Evolutionary conservation across 2,888 invertebrate species (phyloP).

Genomic region (Listrodromus nycthemerus): DNA sequence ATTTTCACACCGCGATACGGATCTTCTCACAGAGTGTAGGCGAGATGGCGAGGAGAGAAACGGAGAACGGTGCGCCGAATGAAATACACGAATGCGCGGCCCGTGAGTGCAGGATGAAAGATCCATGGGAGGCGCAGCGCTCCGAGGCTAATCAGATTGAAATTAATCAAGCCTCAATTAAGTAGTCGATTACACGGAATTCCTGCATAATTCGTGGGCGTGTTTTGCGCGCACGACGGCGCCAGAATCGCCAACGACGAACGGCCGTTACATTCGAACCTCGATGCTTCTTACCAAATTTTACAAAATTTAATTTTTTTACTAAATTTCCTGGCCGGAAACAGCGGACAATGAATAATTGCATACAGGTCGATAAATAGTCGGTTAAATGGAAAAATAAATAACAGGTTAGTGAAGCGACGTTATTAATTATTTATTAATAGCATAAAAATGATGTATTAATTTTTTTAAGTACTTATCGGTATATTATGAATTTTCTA

Average conservation of each 20-base stretch:
- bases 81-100: neutral
- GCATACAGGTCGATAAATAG: no score
- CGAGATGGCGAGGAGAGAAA: constrained; percentile 11
- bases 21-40: constrained; percentile 63
- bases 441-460: no score
- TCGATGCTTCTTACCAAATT: constrained; percentile 17
- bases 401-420: no score
- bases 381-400: no score
- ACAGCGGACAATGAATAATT: no score
- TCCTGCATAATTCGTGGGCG: constrained; percentile 70
- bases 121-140: constrained; percentile 57
- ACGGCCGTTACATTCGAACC: constrained; percentile 40
- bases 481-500: no score
- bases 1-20: constrained; percentile 67
- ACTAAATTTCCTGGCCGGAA: neutral
- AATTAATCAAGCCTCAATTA: constrained; percentile 73
- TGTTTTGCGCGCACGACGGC: constrained; percentile 16
- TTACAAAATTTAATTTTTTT: no score
- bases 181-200: constrained; percentile 72
- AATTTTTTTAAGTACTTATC: no score
- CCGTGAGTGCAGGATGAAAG: constrained; percentile 4
- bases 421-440: no score
- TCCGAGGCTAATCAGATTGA: constrained; percentile 69
- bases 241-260: constrained; percentile 32
- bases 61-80: constrained; percentile 6